Conservation (phyloP, 2,797 vertebrate species). For the Buphagus erythrorhynchus region DNA sequence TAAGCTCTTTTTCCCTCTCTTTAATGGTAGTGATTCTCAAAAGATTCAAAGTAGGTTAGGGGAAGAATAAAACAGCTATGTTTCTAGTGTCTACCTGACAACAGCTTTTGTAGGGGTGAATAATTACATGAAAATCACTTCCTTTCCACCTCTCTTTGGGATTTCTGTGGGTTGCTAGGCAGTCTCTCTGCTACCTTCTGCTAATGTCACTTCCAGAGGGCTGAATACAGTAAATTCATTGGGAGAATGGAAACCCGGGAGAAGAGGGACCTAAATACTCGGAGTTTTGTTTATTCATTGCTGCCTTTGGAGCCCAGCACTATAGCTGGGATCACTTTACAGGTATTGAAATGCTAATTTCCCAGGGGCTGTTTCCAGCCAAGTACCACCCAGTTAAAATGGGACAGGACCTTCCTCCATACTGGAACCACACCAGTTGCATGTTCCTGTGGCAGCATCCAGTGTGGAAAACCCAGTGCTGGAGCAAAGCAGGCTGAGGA, state of each 20-base stretch:
- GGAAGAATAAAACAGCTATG: constrained; percentile 80
- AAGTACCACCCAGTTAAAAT: constrained; percentile 46
- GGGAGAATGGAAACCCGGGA: constrained; percentile 46
- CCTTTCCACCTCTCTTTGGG: constrained; percentile 79
- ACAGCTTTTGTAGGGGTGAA: constrained; percentile 80
- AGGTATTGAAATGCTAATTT: constrained; percentile 78
- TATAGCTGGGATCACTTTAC: constrained; percentile 55
- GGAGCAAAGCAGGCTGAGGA: not conserved
- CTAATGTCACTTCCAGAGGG: constrained; percentile 76
- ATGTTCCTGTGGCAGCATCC: constrained; percentile 48
- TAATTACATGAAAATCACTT: constrained; percentile 84
- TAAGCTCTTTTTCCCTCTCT: constrained; percentile 69
- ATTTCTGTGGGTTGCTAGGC: constrained; percentile 81
- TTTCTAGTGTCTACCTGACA: constrained; percentile 84
- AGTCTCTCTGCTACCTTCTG: constrained; percentile 62
- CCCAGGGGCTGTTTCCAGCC: not conserved
- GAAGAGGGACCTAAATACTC: constrained; percentile 61
- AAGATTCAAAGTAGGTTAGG: constrained; percentile 83
- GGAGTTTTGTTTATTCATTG: constrained; percentile 63
- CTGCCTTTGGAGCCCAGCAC: constrained; percentile 49
- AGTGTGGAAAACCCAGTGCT: constrained; percentile 12
- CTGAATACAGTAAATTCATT: constrained; percentile 74
- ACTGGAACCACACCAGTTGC: constrained; percentile 23
- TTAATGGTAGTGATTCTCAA: constrained; percentile 71
- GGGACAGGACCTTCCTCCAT: constrained; percentile 42